Percentiles rank a stretch among this genome's conserved stretches.
Evolutionary conservation across 2,113 vertebrate genomes (phyloP).

Genomic region (Burhinus oedicnemus): DNA sequence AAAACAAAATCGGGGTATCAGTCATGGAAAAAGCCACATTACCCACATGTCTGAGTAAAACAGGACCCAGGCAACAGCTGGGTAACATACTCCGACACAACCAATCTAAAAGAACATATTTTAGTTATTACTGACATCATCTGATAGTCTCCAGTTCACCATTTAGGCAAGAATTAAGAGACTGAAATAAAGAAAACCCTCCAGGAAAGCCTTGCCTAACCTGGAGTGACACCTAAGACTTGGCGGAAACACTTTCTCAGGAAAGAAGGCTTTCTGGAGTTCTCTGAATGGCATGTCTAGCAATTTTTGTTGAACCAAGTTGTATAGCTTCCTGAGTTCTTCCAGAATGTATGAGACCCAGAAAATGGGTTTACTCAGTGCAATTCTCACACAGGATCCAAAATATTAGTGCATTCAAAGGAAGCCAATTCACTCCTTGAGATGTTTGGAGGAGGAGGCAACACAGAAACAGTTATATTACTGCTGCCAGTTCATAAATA

Average conservation of each 20-base stretch:
- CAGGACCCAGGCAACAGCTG: not conserved
- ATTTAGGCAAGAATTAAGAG: not conserved
- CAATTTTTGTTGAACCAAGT: not conserved
- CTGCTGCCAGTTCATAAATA: not conserved
- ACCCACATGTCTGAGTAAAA: not conserved
- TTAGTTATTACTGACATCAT: not conserved
- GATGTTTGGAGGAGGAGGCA: not conserved
- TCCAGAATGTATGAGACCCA: not conserved
- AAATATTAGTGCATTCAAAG: not conserved
- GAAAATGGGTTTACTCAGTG: not conserved
- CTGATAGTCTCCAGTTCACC: not conserved
- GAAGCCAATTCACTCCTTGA: not conserved
- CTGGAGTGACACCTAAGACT: not conserved
- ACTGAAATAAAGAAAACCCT: not conserved
- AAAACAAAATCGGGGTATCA: not conserved
- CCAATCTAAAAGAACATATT: not conserved
- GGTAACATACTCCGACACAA: not conserved
- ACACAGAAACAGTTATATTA: not conserved
- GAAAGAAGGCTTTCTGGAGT: not conserved
- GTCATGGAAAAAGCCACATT: not conserved
- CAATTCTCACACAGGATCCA: rapidly evolving
- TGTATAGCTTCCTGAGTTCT: not conserved
- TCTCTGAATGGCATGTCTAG: not conserved
- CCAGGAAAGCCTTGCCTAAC: not conserved
- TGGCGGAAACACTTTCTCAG: not conserved